Evolutionary conservation across 2,113 vertebrate species (phyloP), one percentile per base, ranked within the genome.

Genomic region (Prionailurus bengalensis): DNA sequence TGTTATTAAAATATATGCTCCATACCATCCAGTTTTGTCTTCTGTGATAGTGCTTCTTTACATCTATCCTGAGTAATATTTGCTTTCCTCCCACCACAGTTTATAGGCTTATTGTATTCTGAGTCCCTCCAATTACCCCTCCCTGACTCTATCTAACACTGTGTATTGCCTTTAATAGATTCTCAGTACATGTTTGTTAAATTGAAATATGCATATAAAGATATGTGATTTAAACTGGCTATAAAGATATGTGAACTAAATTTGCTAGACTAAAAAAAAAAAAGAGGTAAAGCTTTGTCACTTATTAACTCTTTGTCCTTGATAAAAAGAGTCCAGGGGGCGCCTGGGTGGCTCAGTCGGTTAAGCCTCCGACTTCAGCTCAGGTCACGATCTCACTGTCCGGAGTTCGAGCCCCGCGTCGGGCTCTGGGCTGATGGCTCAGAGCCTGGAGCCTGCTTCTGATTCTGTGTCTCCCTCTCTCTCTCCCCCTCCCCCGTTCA

Each of bases 141-240:
- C 58, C 39, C 4, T 1, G 1, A 5, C 23, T 29, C 5, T 66
- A 31, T 78, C 10, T 95, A 82, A n/a, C 1, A 51, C 8, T 80
- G 4, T 68, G 63, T 87, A 83, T 87, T 66, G 0, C 13, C n/a
- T 82, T 96, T 94, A 86, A 61, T 86, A 66, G 8, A 15, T 76
- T 29, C 8, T 81, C 29, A 91, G 61, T 61, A 89, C 66, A 8
- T 83, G 78, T 81, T 31, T 80, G 68, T 86, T 93, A 81, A 94
- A 68, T 21, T 84, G 5, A 89, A 96, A 92, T 95, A 15, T 85
- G 2, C 33, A 33, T 65, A 58, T 70, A 76, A 93, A 73, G 16
- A 74, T 88, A n/a, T n/a, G n/a, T 45, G n/a, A 93, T 48, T 83
- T 45, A 45, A 45, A 45, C 45, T 45, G 45, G 45, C 1, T 45